Evolutionary conservation across 2,888 invertebrate species (phyloP).

Genomic region (Orthosia incerta): DNA sequence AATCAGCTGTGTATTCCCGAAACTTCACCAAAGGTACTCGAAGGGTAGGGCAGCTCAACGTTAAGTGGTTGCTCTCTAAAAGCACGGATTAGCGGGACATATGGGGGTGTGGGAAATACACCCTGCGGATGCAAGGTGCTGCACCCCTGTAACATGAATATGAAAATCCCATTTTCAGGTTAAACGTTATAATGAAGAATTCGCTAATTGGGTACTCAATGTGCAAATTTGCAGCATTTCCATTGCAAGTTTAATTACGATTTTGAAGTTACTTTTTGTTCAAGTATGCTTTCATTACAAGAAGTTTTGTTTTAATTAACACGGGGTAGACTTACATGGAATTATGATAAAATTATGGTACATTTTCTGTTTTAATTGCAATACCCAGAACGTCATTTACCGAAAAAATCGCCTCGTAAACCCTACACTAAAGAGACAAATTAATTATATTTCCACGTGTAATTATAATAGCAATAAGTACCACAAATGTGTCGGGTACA

Average conservation of each 20-base stretch:
- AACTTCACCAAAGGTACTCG: conserved; percentile 62
- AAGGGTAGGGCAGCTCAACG: conserved; percentile 68
- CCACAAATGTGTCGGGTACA: conserved; percentile 13
- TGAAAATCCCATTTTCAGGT: conserved; percentile 42
- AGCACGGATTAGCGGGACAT: conserved; percentile 76
- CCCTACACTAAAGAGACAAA: neutral
- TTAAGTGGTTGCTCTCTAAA: conserved; percentile 70
- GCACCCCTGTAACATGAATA: conserved; percentile 54
- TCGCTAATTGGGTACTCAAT: conserved; percentile 49
- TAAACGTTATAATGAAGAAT: conserved; percentile 24
- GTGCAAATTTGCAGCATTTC: conserved; percentile 12
- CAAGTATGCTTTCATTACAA: conserved; percentile 19
- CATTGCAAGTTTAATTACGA: conserved; percentile 26
- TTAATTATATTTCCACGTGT: neutral
- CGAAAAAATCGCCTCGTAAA: conserved; percentile 2
- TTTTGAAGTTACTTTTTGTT: conserved; percentile 24
- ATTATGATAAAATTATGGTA: neutral
- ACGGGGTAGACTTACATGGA: neutral
- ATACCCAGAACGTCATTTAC: neutral
- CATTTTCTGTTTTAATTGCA: neutral
- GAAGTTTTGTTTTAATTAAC: conserved; percentile 19
- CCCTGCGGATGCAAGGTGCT: conserved; percentile 78
- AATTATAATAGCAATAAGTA: conserved; percentile 25
- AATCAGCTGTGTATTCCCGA: conserved; percentile 62
- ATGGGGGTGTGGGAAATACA: conserved; percentile 80